phyloP scores from a whole-genome alignment of 2,888 invertebrate species.

The Bibio marci region DNA sequence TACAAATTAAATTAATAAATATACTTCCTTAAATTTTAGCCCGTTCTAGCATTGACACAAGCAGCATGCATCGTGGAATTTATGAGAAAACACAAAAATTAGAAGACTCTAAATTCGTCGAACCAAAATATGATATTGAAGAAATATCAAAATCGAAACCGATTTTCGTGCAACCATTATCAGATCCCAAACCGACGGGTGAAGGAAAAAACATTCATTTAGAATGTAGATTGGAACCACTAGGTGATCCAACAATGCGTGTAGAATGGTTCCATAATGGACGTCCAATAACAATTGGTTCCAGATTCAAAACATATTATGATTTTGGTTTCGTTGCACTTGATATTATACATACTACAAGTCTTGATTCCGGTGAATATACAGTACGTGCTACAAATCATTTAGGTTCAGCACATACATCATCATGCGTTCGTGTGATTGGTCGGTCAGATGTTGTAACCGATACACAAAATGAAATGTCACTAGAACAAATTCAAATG shows the following conservation, averaged over 20 bases:
- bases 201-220: conserved; percentile 84
- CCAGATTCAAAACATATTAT: conserved; percentile 84
- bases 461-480: conserved; percentile 82
- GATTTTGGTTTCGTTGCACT: conserved; percentile 96
- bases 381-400: conserved; percentile 87
- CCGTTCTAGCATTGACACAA: conserved; percentile 74
- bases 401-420: conserved; percentile 81
- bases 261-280: conserved; percentile 96
- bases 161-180: conserved; percentile 79
- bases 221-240: conserved; percentile 82
- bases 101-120: conserved; percentile 70
- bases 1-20: not conserved
- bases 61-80: conserved; percentile 74
- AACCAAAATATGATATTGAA: conserved; percentile 78
- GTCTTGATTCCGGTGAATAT: conserved; percentile 91
- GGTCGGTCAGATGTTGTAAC: conserved; percentile 67
- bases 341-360: conserved; percentile 84
- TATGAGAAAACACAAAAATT: conserved; percentile 76
- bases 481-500: conserved; percentile 79
- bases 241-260: conserved; percentile 91
- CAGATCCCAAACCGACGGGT: conserved; percentile 66
- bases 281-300: conserved; percentile 70
- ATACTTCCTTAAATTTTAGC: conserved; percentile 32
- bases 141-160: conserved; percentile 89
- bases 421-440: conserved; percentile 74